Base-by-base conservation (phyloP, 1,140 invertebrate species). In the Neelides sp. region DNA sequence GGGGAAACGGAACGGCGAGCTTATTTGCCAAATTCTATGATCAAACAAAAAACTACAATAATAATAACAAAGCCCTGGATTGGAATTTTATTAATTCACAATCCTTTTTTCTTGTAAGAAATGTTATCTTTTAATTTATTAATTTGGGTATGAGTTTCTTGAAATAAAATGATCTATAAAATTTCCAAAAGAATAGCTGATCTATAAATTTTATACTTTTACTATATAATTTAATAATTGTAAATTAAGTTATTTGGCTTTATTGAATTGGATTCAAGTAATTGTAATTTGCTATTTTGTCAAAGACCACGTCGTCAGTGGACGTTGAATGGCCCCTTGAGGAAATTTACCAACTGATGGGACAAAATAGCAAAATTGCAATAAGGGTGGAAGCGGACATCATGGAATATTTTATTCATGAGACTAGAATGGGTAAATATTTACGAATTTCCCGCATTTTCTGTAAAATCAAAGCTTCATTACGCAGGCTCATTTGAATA, bases 371-470 rank as follows among this genome's bases (percentile, higher is more conserved):
- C 41, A 50, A 57, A 53, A 28, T 64, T 36, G 57, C 55, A 32
- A 19, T 69, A 19, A 48, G 63, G 47, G 50, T 69, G 1, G 62
- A 66, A 42, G 66, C 61, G 3, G 47, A 52, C 3, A 61, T 71
- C 13, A 66, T 54, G 2, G 69, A 72, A 22, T 62, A 63, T 34
- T 64, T 66, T 30, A 60, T 64, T 22, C 65, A 65, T 13, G 65
- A 66, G 52, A 62, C 63, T 2, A 44, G 62, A 32, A 42, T 52
- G 7, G 66, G 58, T 59, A 51, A 8, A 3, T 30, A 10, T 3
- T 4, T 5, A 35, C 4, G 12, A 34, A 44, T 15, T 17, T 27
- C 22, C 2, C 7, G 42, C 55, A 10, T 32, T 59, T 5, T 20
- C 43, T 32, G 19, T 34, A 2, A 36, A 37, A 10, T 32, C 51